A percentile compares a stretch with the other conserved stretches of the same genome.
phyloP scores from a whole-genome alignment of 2,113 vertebrate genomes.

The Anolis carolinensis region DNA sequence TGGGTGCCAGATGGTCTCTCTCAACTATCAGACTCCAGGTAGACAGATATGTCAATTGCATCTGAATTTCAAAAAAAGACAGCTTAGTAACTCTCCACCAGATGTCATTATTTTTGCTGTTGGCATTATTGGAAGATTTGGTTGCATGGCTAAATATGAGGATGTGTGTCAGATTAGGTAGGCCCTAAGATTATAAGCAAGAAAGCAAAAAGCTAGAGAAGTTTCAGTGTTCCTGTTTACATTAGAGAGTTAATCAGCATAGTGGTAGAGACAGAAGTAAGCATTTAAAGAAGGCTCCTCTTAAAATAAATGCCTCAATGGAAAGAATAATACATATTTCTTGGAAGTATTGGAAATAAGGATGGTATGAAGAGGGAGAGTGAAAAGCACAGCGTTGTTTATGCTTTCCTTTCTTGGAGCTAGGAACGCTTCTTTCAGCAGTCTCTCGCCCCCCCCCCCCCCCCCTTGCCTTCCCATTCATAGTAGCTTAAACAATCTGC shows the following conservation, averaged over 20 bases:
- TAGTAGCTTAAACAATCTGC: conserved; percentile 18
- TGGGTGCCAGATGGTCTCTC: conserved; percentile 99
- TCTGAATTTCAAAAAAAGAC: conserved; percentile 60
- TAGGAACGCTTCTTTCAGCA: neutral
- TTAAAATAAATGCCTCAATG: conserved; percentile 25
- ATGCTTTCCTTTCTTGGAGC: neutral
- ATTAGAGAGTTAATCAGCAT: conserved; percentile 23
- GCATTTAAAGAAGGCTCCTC: neutral
- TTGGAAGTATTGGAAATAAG: neutral
- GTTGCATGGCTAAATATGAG: conserved; percentile 71
- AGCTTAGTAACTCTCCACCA: conserved; percentile 54
- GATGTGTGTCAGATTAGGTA: conserved; percentile 49
- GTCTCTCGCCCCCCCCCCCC: too few relatives aligned
- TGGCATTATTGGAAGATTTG: conserved; percentile 66
- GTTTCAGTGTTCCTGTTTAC: conserved; percentile 36
- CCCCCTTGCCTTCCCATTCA: too few relatives aligned
- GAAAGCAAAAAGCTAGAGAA: conserved; percentile 6
- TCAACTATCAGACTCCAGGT: conserved; percentile 99
- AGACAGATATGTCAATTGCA: conserved; percentile 72
- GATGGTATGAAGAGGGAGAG: conserved; percentile 6
- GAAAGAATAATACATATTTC: neutral
- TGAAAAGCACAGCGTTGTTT: conserved; percentile 12
- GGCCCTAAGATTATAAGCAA: conserved; percentile 52
- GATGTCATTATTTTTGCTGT: conserved; percentile 66
- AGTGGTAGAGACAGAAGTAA: neutral